phyloP scores from a whole-genome alignment of 1,140 invertebrate genomes.

The Oryctes rhinoceros region DNA sequence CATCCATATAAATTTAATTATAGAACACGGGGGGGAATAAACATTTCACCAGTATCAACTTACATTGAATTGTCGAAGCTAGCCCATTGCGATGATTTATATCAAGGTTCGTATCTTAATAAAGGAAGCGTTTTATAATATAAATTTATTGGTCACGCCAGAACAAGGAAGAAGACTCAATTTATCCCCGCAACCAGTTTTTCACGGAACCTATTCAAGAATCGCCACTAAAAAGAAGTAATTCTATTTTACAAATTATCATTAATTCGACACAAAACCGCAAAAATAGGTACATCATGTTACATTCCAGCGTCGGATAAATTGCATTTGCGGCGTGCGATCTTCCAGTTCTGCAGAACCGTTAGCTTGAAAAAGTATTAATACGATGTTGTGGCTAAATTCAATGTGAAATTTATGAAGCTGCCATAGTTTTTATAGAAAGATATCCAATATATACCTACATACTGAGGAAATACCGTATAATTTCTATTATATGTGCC shows the following conservation, averaged over 20 bases:
- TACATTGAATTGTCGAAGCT: background rate
- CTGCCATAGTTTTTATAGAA: background rate
- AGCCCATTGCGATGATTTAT: constrained; percentile 2
- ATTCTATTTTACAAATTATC: constrained; percentile 29
- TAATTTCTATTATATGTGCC: background rate
- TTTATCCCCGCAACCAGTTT: constrained; percentile 13
- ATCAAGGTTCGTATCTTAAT: background rate
- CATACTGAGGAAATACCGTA: background rate
- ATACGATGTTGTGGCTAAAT: constrained; percentile 14
- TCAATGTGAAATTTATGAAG: constrained; percentile 16
- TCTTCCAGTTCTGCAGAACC: constrained; percentile 7
- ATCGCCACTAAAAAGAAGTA: constrained; percentile 20
- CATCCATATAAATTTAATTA: no score
- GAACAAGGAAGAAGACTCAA: constrained; percentile 34
- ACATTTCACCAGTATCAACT: no score
- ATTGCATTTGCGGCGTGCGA: constrained; percentile 23
- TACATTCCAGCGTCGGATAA: constrained; percentile 23
- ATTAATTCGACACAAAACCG: constrained; percentile 33
- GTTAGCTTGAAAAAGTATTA: constrained; percentile 22
- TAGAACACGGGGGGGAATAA: no score
- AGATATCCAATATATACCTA: background rate
- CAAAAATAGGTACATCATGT: constrained; percentile 25
- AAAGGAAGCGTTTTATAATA: constrained; percentile 3
- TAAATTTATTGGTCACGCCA: constrained; percentile 18
- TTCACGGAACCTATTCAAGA: constrained; percentile 16